Evolutionary conservation across 2,888 invertebrate species (phyloP).

Genomic region (Coleophora flavipennella): DNA sequence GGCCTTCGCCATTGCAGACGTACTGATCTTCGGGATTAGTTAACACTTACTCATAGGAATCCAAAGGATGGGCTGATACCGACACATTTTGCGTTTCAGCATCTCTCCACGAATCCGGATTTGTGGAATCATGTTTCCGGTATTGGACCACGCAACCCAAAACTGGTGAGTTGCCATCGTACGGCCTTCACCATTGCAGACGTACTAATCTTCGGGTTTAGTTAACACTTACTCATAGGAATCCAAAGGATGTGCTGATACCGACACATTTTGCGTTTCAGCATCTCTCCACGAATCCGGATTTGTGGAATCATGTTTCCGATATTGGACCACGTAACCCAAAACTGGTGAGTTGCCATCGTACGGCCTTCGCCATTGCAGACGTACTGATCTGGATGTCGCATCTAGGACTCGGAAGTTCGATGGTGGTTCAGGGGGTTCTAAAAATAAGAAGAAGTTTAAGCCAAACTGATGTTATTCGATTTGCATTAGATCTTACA

Average conservation of each 20-base stretch:
- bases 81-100: slow-evolving; percentile 73
- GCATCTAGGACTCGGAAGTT: slow-evolving; percentile 77
- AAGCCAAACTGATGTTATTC: too few relatives aligned
- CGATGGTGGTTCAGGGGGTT: slow-evolving; percentile 82
- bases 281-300: slow-evolving; percentile 72
- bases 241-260: slow-evolving; percentile 43
- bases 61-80: slow-evolving; percentile 42
- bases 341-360: slow-evolving; percentile 86
- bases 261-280: slow-evolving; percentile 72
- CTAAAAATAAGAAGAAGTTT: slow-evolving; percentile 36
- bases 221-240: slow-evolving; percentile 47
- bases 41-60: slow-evolving; percentile 50
- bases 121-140: slow-evolving; percentile 68
- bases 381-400: slow-evolving; percentile 74
- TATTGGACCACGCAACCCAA: slow-evolving; percentile 84
- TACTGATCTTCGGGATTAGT: slow-evolving; percentile 29
- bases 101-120: slow-evolving; percentile 70
- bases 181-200: slow-evolving; percentile 79
- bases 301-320: slow-evolving; percentile 67
- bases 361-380: slow-evolving; percentile 81
- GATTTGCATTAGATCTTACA: too few relatives aligned
- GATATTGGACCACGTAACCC: slow-evolving; percentile 83
- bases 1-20: slow-evolving; percentile 78
- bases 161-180: slow-evolving; percentile 86
- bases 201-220: slow-evolving; percentile 34